Evolutionary conservation across 2,797 vertebrate species (phyloP).

Genomic region (Poecilia velifera): DNA sequence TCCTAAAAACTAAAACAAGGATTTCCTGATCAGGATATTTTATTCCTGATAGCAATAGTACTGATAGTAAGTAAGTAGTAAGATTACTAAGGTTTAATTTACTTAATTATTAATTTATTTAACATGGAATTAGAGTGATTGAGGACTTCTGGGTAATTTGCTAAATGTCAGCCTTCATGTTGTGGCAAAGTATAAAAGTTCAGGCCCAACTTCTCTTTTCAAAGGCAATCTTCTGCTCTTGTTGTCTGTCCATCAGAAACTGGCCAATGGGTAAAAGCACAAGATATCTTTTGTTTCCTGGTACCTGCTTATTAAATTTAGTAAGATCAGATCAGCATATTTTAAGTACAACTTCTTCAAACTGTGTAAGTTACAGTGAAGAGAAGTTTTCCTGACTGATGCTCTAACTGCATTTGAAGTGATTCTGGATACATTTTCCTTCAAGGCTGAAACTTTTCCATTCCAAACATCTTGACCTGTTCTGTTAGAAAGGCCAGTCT

Average conservation of each 20-base stretch:
- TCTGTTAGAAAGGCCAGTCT: constrained; percentile 39
- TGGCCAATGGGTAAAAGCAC: background rate
- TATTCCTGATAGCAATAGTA: background rate
- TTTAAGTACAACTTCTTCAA: constrained; percentile 5
- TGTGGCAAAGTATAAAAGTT: too few species aligned
- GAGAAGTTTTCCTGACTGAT: constrained; percentile 33
- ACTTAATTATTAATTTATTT: background rate
- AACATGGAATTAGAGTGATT: background rate
- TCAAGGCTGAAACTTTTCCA: constrained; percentile 10
- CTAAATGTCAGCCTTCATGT: too few species aligned
- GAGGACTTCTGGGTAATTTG: too few species aligned
- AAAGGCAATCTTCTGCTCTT: background rate
- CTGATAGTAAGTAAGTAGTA: background rate
- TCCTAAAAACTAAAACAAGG: background rate
- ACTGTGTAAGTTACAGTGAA: constrained; percentile 12
- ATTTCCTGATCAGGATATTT: background rate
- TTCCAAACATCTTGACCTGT: constrained; percentile 44
- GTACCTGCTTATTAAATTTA: background rate
- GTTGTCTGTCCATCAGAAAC: background rate
- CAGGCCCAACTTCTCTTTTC: background rate
- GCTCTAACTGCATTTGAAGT: constrained; percentile 13
- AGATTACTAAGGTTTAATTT: background rate
- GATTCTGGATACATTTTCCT: constrained; percentile 29
- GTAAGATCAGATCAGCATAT: background rate
- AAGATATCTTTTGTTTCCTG: constrained; percentile 1